phyloP scores from a whole-genome alignment of 1,140 invertebrate genomes.

The Drosophila arawakana region DNA sequence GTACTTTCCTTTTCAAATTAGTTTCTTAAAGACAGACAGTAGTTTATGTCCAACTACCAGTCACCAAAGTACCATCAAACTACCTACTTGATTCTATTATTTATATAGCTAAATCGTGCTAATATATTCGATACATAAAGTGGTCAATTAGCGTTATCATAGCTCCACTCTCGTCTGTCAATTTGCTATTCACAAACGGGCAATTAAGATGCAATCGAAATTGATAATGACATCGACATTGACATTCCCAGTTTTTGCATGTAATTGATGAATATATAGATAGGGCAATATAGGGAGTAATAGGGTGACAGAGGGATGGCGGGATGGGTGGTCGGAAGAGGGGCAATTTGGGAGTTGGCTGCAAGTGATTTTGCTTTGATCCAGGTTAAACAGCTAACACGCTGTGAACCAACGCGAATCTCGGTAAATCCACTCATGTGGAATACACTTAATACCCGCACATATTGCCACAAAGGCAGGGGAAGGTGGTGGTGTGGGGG shows the following conservation, averaged over 20 bases:
- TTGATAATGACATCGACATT: conserved; percentile 48
- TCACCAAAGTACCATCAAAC: too few relatives aligned
- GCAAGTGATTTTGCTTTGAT: conserved; percentile 65
- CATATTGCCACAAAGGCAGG: conserved; percentile 28
- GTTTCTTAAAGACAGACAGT: too few relatives aligned
- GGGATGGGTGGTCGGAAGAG: neutral
- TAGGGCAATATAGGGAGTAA: neutral
- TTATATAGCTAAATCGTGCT: too few relatives aligned
- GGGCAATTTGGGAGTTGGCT: conserved; percentile 13
- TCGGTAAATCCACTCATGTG: conserved; percentile 69
- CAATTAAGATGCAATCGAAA: conserved; percentile 22
- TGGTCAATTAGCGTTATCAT: conserved; percentile 6
- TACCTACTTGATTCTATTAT: too few relatives aligned
- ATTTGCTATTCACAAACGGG: conserved; percentile 4
- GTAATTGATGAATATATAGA: conserved; percentile 13
- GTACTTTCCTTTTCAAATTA: too few relatives aligned
- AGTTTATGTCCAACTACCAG: too few relatives aligned
- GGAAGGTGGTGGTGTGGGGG: neutral
- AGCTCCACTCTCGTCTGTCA: neutral
- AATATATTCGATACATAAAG: neutral
- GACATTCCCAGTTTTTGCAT: conserved; percentile 34
- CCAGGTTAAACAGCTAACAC: conserved; percentile 69
- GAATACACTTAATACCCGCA: conserved; percentile 63
- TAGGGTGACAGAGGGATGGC: neutral
- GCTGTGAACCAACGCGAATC: conserved; percentile 65